Evolutionary conservation across 1,140 invertebrate species (phyloP).

Genomic region (Bombus ignitus): DNA sequence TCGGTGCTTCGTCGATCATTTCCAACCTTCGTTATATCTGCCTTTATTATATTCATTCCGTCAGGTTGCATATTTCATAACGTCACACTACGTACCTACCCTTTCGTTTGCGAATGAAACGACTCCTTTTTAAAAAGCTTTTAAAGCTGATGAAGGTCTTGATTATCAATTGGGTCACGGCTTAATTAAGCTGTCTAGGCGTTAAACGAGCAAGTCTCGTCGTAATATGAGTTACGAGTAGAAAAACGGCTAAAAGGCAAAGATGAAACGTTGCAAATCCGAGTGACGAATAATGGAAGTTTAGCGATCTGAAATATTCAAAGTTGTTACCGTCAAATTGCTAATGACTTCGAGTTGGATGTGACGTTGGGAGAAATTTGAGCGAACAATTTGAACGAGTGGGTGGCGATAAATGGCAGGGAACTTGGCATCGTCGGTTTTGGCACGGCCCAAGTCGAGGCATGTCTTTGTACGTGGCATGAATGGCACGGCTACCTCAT

Average conservation of each 20-base stretch:
- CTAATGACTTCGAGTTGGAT: too few species aligned
- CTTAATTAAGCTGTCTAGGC: background rate
- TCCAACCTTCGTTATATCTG: background rate
- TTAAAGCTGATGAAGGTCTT: background rate
- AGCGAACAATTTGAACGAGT: background rate
- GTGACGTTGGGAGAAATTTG: background rate
- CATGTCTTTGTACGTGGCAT: slow-evolving; percentile 1
- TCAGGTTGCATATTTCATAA: background rate
- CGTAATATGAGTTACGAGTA: background rate
- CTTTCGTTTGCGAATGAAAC: background rate
- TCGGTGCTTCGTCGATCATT: background rate
- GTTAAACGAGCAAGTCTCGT: background rate
- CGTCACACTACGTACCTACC: too few species aligned
- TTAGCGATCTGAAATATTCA: background rate
- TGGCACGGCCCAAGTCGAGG: slow-evolving; percentile 24
- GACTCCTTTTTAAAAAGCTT: background rate
- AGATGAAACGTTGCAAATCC: background rate
- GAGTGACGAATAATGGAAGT: too few species aligned
- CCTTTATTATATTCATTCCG: background rate
- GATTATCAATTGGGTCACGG: background rate
- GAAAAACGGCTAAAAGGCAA: background rate
- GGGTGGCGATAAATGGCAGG: slow-evolving; percentile 24
- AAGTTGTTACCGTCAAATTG: too few species aligned
- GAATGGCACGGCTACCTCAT: background rate
- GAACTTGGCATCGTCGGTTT: slow-evolving; percentile 54